A percentile compares a stretch with the other conserved stretches of the same genome.
Evolutionary conservation across 2,888 invertebrate species (phyloP).

Genomic region (Xestia ashworthii): DNA sequence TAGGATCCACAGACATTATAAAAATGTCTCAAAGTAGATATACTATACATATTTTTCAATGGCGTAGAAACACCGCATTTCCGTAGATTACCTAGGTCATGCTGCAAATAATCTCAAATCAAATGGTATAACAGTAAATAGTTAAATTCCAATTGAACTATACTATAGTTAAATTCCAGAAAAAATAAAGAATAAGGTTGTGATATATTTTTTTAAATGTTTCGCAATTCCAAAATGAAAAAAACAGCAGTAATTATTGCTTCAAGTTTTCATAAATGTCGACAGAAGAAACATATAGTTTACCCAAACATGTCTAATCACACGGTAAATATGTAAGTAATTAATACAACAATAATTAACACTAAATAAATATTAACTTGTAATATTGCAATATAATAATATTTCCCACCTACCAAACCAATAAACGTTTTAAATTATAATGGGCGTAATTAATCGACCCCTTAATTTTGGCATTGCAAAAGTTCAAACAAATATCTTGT

Average conservation of each 20-base stretch:
- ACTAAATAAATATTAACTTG: background rate
- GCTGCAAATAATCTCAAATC: background rate
- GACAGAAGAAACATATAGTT: background rate
- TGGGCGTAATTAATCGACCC: background rate
- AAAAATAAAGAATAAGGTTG: too few species aligned
- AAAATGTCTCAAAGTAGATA: background rate
- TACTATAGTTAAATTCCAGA: background rate
- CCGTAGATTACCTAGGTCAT: background rate
- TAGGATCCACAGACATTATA: conserved; percentile 5
- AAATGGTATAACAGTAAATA: background rate
- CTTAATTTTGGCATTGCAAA: background rate
- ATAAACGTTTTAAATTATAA: background rate
- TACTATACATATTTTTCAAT: background rate
- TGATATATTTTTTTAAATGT: background rate
- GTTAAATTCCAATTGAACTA: too few species aligned
- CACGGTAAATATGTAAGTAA: background rate
- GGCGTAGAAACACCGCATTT: background rate
- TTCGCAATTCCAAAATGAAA: background rate
- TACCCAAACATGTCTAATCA: background rate
- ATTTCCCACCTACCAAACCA: background rate
- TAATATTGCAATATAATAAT: background rate
- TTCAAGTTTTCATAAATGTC: background rate
- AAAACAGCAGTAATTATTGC: background rate
- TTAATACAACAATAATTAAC: too few species aligned
- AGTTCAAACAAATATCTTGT: background rate